These are phyloP conservation scores for Mesocentrotus franciscanus DNA, from an alignment of 53 echinoderm and acorn worm species.

Conservation along the genomic window DNA sequence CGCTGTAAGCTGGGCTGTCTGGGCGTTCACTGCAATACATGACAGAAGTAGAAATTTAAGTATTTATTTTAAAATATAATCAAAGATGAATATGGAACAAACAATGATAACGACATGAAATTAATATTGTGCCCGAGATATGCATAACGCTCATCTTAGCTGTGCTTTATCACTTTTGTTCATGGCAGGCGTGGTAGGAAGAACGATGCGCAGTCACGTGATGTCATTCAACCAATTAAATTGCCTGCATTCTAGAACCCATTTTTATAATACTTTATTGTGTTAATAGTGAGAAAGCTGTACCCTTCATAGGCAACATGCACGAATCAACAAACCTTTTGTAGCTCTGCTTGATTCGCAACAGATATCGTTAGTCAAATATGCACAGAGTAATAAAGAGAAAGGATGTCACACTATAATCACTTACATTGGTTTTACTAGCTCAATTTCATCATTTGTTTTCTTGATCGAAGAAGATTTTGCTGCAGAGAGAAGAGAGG, in stretches of 20 bases:
- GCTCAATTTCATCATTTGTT: constrained; percentile 69
- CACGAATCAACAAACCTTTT: no score
- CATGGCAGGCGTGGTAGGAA: no score
- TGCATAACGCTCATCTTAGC: no score
- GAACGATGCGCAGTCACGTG: no score
- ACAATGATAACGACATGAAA: not conserved
- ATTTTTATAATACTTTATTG: no score
- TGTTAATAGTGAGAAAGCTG: no score
- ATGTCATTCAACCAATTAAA: no score
- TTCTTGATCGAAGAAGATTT: constrained; percentile 57
- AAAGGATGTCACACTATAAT: not conserved
- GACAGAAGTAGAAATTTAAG: not conserved
- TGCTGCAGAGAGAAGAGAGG: constrained; percentile 33
- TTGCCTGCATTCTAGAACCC: no score
- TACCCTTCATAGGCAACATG: no score
- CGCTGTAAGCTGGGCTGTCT: constrained; percentile 66
- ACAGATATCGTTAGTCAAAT: not conserved
- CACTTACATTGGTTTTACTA: constrained; percentile 70
- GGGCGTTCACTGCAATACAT: constrained; percentile 45
- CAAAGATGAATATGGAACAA: not conserved
- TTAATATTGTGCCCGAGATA: no score
- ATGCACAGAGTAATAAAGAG: not conserved
- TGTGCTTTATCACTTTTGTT: no score
- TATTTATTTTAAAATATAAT: not conserved
- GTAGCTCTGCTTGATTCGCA: no score